Conservation (phyloP, 1,140 invertebrate genomes). For the Colletes latitarsis region DNA sequence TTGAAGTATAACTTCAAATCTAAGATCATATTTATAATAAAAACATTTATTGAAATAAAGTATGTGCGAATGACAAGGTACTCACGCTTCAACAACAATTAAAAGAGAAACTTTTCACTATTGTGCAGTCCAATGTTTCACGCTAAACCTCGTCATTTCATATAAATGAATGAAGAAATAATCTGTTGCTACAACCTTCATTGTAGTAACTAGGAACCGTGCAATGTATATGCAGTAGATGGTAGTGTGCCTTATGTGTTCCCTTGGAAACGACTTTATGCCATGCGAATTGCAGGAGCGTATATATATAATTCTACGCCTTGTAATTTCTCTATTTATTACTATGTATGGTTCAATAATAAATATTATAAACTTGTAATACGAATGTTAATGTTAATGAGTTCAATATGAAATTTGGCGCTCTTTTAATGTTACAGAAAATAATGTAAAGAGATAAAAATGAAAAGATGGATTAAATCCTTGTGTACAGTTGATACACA, state of each 20-base stretch:
- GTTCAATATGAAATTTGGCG: neutral
- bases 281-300: conserved; percentile 23
- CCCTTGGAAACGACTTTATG: conserved; percentile 57
- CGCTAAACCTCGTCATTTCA: conserved; percentile 3
- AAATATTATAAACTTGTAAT: too few species aligned
- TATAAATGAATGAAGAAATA: conserved; percentile 28
- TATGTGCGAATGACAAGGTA: neutral
- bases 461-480: neutral
- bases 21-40: neutral
- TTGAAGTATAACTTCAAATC: neutral
- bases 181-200: conserved; percentile 43
- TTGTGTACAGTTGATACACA: neutral
- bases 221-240: conserved; percentile 42
- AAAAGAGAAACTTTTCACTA: conserved; percentile 21
- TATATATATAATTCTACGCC: neutral
- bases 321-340: neutral
- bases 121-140: neutral
- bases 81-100: conserved; percentile 30
- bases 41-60: neutral
- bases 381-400: neutral
- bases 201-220: conserved; percentile 14
- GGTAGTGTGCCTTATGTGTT: conserved; percentile 27
- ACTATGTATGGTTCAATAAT: neutral
- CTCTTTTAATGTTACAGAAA: too few species aligned
- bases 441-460: neutral